Evolutionary conservation across 2,113 vertebrate genomes (phyloP), one percentile per base, ranked within the genome.

Genomic region (Pygoscelis antarcticus): DNA sequence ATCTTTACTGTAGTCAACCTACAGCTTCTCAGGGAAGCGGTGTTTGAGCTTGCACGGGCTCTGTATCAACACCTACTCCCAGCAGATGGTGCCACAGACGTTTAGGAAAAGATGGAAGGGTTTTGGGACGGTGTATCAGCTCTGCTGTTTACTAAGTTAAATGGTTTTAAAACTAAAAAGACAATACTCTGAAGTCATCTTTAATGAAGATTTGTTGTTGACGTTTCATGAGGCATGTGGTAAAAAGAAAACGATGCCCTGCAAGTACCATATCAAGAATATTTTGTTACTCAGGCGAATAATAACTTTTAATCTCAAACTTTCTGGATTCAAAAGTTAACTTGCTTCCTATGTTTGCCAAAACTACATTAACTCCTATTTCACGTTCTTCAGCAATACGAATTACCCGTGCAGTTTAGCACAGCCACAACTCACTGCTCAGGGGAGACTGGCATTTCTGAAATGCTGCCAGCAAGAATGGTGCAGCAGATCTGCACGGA

Each of bases 141-240:
- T 55, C 68, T 36, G 27, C 87, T 64, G 15, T 26, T 74, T 16
- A 54, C 62, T 14, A 51, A 75, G 52, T 22, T n/a, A 8, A 44
- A 52, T 4, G 19, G 2, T 30, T 76, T 27, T 34, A 34, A 82
- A 26, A 70, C 20, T 36, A 40, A 40, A 65, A 77, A 25, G 54
- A 30, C 42, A 88, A 27, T 27, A 38, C 29, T 62, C 46, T 54
- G 47, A 47, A 64, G 29, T 25, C 14, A 42, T 15, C n/a, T 55
- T 12, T 18, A 71, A 55, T 16, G 10, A 42, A 69, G 40, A 32
- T n/a, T 27, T 36, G 26, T 13, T 42, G 51, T 1, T 30, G 36
- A 36, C 23, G 34, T 13, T 34, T 32, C 30, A 46, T 0, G 4
- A 44, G 10, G 11, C 32, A n/a, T 1, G 7, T 22, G n/a, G 47